Evolutionary conservation across 2,888 invertebrate species (phyloP).

Genomic region (Neria commutata): DNA sequence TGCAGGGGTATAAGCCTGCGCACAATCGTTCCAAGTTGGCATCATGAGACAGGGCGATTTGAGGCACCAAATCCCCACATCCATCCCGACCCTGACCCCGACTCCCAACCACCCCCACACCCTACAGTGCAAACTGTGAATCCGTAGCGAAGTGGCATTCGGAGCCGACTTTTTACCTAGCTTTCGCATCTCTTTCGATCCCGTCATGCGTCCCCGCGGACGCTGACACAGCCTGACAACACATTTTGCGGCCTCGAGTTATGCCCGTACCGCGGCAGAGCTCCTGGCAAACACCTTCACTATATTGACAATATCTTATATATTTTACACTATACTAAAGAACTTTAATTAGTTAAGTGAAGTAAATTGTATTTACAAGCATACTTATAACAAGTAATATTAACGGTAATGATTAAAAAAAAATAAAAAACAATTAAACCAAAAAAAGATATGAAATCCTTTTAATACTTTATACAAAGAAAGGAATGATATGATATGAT

Average conservation of each 20-base stretch:
- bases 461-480: conserved; percentile 45
- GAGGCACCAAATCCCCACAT: no score
- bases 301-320: conserved; percentile 61
- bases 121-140: no score
- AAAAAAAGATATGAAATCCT: conserved; percentile 43
- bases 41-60: no score
- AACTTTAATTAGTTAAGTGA: conserved; percentile 28
- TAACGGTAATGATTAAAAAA: conserved; percentile 13
- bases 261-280: conserved; percentile 33
- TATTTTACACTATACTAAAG: conserved; percentile 60
- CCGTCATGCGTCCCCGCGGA: no score
- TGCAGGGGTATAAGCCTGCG: no score
- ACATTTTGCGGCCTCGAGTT: conserved; percentile 29
- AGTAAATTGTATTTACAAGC: conserved; percentile 55
- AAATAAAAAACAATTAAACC: conserved; percentile 28
- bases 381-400: conserved; percentile 9
- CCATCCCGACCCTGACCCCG: no score
- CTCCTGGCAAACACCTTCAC: conserved; percentile 58
- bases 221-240: conserved; percentile 18
- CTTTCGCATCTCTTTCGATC: no score
- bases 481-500: conserved; percentile 21
- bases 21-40: no score
- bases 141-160: no score
- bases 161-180: no score
- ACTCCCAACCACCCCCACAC: no score